Percentiles rank a stretch among this genome's conserved stretches.
Conservation (phyloP, 2,888 invertebrate genomes). For the Bombylius major region DNA sequence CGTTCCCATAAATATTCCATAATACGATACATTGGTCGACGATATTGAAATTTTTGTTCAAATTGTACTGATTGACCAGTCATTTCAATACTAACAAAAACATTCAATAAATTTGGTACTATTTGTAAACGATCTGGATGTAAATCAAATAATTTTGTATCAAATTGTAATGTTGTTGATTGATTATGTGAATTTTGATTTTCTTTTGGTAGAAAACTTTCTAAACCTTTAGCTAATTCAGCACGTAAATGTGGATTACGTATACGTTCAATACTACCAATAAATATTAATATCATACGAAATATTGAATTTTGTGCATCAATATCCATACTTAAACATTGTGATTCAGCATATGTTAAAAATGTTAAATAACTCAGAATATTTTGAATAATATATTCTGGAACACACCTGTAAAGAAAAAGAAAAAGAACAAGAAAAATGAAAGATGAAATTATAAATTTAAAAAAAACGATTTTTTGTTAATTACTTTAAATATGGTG, state of each 20-base stretch:
- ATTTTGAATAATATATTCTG: conserved; percentile 84
- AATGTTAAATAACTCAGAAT: conserved; percentile 69
- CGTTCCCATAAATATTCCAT: conserved; percentile 86
- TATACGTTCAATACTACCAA: conserved; percentile 71
- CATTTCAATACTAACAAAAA: conserved; percentile 97
- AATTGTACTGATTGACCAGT: conserved; percentile 92
- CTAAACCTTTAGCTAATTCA: conserved; percentile 76
- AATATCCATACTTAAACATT: conserved; percentile 52
- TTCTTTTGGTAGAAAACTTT: conserved; percentile 68
- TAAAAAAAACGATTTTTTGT: neutral
- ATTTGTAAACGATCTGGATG: conserved; percentile 67
- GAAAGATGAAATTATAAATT: conserved; percentile 13
- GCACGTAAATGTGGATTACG: conserved; percentile 90
- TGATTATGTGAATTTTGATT: conserved; percentile 34
- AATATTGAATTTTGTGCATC: conserved; percentile 54
- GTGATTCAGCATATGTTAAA: conserved; percentile 50
- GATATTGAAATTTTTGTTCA: conserved; percentile 93
- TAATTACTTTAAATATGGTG: conserved; percentile 52
- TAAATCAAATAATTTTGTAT: conserved; percentile 60
- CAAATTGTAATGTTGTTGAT: conserved; percentile 37
- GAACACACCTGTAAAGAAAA: conserved; percentile 53
- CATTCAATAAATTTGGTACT: conserved; percentile 67
- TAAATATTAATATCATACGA: conserved; percentile 70
- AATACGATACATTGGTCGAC: conserved; percentile 87
- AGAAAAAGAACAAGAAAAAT: conserved; percentile 1